Evolutionary conservation across 2,113 vertebrate genomes (phyloP), one percentile per base, ranked within the genome.

Genomic region (Proterorhinus semilunaris): DNA sequence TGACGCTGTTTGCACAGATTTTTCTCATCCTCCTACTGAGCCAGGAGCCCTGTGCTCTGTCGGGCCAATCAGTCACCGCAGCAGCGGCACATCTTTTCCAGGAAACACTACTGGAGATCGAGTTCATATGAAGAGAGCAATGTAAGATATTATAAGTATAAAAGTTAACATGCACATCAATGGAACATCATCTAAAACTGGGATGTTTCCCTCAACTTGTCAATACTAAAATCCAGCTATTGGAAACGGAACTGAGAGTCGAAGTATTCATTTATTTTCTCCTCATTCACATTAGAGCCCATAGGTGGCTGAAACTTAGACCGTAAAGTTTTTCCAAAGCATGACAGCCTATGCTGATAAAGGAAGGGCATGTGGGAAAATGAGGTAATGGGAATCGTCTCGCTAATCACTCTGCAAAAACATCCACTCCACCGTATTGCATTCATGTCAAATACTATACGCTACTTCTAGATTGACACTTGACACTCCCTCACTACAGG

Each of bases 21-120:
- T 48, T 71, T 52, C 71, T 82, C 7, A 43, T 78, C 80, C 80
- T 83, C 83, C 84, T 69, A 87, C 83, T 58, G 66, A 73, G 76
- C 4, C 55, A 70, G 65, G 65, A 80, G 72, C 69, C 69, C 58
- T 5, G 43, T 21, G 63, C 63, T 71, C 79, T 62, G 55, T 6
- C 65, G 76, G 83, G 83, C 73, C 73, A 75, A 85, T 65, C 57
- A 53, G 72, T 66, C 76, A 58, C 72, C 69, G 71, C 68, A 49
- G 74, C 67, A 27, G 64, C n/a, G n/a, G 70, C 21, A 3, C 67
- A 64, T 75, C 69, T 66, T 80, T 72, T 27, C 50, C 45, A 72
- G 74, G 64, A 44, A 69, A 61, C 15, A 15, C 62, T 77, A 82
- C 80, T 50, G 55, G 47, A 66, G 68, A 69, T 68, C 0, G 16